Conservation (phyloP, 2,888 invertebrate genomes). For the Acronicta psi region DNA sequence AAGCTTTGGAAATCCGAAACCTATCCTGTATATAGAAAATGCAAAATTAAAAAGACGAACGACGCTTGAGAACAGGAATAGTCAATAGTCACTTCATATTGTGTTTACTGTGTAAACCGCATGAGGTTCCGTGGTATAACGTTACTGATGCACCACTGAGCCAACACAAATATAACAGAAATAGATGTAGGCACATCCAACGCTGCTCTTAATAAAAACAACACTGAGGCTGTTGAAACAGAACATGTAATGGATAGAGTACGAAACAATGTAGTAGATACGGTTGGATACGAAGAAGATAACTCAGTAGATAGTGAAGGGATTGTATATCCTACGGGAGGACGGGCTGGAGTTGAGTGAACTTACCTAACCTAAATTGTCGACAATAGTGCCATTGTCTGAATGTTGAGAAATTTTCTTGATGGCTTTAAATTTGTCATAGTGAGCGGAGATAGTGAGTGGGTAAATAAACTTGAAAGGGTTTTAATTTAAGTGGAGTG, state of each 20-base stretch:
- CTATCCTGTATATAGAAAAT: conserved; percentile 79
- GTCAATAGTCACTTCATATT: conserved; percentile 89
- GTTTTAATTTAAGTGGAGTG: conserved; percentile 24
- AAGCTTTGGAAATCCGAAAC: conserved; percentile 81
- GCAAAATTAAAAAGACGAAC: conserved; percentile 82
- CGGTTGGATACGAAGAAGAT: conserved; percentile 34
- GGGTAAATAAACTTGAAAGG: conserved; percentile 52
- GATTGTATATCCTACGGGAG: conserved; percentile 83
- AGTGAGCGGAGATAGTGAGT: conserved; percentile 68
- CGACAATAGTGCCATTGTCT: conserved; percentile 82
- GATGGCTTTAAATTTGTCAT: conserved; percentile 66
- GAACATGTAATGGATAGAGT: conserved; percentile 62
- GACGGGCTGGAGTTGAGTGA: conserved; percentile 82
- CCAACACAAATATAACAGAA: conserved; percentile 32
- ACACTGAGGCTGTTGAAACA: background rate
- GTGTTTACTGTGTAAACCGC: conserved; percentile 86
- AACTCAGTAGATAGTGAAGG: conserved; percentile 63
- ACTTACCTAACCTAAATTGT: conserved; percentile 84
- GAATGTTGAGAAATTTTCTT: conserved; percentile 73
- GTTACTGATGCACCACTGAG: conserved; percentile 70
- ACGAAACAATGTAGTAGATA: conserved; percentile 19
- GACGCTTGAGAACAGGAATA: conserved; percentile 83
- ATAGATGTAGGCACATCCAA: conserved; percentile 50
- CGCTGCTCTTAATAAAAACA: conserved; percentile 32
- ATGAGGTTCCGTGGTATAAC: conserved; percentile 82